A percentile compares a stretch with the other conserved stretches of the same genome.
phyloP scores from a whole-genome alignment of 2,113 vertebrate species.

The Nettapus auritus region DNA sequence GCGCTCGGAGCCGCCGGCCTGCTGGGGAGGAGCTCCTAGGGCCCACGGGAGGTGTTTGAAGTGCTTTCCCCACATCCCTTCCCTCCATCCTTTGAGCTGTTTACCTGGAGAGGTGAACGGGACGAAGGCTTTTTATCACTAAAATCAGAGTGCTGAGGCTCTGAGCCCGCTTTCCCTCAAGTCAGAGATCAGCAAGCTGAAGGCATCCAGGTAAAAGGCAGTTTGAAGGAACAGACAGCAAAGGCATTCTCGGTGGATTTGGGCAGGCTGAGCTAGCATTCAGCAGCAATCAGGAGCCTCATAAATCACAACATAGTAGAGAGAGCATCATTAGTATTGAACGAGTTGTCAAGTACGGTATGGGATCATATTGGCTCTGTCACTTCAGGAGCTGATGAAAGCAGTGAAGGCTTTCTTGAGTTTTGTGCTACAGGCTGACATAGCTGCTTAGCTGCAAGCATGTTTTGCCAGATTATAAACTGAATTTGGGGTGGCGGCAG shows the following conservation, averaged over 20 bases:
- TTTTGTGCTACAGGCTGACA: background rate
- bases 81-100: background rate
- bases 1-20: rapidly evolving
- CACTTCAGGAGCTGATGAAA: background rate
- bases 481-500: background rate
- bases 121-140: background rate
- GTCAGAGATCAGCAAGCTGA: background rate
- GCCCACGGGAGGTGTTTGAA: background rate
- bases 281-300: background rate
- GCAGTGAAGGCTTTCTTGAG: background rate
- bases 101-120: background rate
- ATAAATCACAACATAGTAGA: background rate
- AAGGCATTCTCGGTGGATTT: rapidly evolving
- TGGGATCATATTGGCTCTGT: background rate
- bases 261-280: background rate
- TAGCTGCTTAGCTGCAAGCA: background rate
- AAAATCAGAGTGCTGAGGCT: background rate
- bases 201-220: background rate
- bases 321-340: background rate
- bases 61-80: background rate
- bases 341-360: background rate
- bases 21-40: background rate
- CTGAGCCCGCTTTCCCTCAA: background rate
- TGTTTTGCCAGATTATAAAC: background rate
- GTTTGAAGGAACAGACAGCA: background rate